Evolutionary conservation across 2,113 vertebrate genomes (phyloP), one percentile per base, ranked within the genome.

Genomic region (Cinclus mexicanus): DNA sequence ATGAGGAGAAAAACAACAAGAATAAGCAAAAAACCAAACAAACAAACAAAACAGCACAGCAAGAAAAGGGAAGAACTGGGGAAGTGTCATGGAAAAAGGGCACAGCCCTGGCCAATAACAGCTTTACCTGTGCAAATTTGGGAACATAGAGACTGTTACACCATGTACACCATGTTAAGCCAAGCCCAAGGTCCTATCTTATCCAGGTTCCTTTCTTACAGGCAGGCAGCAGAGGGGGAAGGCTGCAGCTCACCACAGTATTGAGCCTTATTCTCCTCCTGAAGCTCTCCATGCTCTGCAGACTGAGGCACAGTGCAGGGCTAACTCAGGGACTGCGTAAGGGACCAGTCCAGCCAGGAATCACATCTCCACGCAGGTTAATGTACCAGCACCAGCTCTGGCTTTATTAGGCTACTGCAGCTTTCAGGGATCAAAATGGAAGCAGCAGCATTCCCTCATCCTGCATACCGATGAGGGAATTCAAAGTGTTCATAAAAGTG

Each of bases 141-240:
- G 13, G 39, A 61, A 46, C 9, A 26, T 0, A 31, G 44, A 53
- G 23, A 44, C 33, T 26, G 4, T 14, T 8, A 26, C 2, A 53
- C 18, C 7, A 7, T 0, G 0, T 6, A 26, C 2, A 53, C 18
- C 7, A 8, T 0, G 0, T 6, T 9, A 42, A 50, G 26, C 4
- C 29, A 70, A 83, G 17, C 19, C 46, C 39, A 26, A 91, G 22
- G 33, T 71, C 53, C 41, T 68, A 3, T 33, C 49, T 83, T 47
- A 74, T 12, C 59, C 71, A 80, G 41, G 64, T 33, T 80, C 72
- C 72, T 68, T 74, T 57, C 90, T 46, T 20, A 24, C 13, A n/a
- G 60, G 37, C 46, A 82, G 63, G 55, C 47, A 42, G 24, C 4
- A 2, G 37, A 84, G 39, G 8, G 44, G 22, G 15, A 77, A 37